Evolutionary conservation across 2,888 invertebrate species (phyloP).

Genomic region (Holacanthella duospinosa): DNA sequence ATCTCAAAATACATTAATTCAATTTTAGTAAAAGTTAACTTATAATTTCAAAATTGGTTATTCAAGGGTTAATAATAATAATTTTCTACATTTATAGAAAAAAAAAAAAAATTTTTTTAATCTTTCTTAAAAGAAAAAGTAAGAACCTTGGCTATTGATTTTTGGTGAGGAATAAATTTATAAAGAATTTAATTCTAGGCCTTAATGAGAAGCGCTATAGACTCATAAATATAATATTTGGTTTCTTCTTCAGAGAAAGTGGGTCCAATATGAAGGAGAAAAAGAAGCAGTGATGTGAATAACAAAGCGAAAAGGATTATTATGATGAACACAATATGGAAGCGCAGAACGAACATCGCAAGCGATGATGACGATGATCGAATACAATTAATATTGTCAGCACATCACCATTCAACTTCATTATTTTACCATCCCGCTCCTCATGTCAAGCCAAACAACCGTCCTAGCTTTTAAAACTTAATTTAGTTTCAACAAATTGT

Average conservation of each 20-base stretch:
- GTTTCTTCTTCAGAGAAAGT: neutral
- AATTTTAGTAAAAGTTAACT: too few relatives aligned
- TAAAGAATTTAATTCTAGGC: too few relatives aligned
- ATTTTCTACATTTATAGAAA: too few relatives aligned
- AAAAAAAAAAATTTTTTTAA: neutral
- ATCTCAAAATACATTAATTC: too few relatives aligned
- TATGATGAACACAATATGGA: neutral
- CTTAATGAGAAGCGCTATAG: neutral
- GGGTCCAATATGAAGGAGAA: neutral
- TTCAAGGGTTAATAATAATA: too few relatives aligned
- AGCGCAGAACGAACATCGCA: neutral
- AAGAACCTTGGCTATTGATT: too few relatives aligned
- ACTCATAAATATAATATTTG: neutral
- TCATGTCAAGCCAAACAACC: too few relatives aligned
- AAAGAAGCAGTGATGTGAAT: neutral
- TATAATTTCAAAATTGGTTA: too few relatives aligned
- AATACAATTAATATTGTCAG: neutral
- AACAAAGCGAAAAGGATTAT: neutral
- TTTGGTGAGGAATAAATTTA: too few relatives aligned
- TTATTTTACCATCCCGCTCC: neutral
- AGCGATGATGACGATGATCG: neutral
- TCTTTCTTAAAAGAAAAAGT: too few relatives aligned
- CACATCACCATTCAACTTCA: neutral
- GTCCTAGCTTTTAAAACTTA: too few relatives aligned
- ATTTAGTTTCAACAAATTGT: too few relatives aligned